Base-by-base conservation (phyloP, 2,797 vertebrate genomes). In the Geotrypetes seraphini region DNA sequence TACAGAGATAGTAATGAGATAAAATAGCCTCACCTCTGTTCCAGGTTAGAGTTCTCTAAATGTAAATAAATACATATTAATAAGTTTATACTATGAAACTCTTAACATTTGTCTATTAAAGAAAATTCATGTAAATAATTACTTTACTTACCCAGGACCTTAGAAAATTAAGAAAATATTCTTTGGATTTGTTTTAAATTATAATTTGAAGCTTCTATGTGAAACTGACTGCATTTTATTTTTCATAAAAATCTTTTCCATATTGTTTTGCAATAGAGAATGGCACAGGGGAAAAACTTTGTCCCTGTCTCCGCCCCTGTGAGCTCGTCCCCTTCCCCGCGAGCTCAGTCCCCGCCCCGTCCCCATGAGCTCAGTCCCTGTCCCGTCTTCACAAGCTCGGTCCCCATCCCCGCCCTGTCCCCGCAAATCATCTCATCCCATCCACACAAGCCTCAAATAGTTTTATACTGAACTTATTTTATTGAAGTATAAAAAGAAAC, bases 171-270 rank as follows among this genome's bases (percentile, higher is more conserved):
- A 60, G 35, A 34, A 62, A 53, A 53, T 39, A 32, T 48, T 60
- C 65, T 66, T 50, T 65, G 69, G 64, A 71, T 64, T 65, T 33
- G 17, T 43, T 63, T 39, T 45, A 47, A 71, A n/a, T n/a, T n/a
- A n/a, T n/a, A n/a, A 57, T 68, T 63, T 16, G 23, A 58, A 52
- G 72, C 49, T 65, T 64, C n/a, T n/a, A n/a, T 41, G 54, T 70
- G 60, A 70, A 47, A 61, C 50, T 72, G 64, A 71, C 66, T 71
- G 63, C 57, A 43, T 69, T 66, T 66, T 49, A 56, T 75, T 70
- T n/a, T n/a, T 74, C 47, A 61, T 76, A 53, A 74, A 69, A 63
- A 63, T 71, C 65, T 71, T 74, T 73, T 74, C 61, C 75, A 61
- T 78, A 56, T 75, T 59, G 39, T n/a, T n/a, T n/a, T n/a, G n/a